Evolutionary conservation across 2,797 vertebrate species (phyloP).

Genomic region (Kryptolebias ocellatus): DNA sequence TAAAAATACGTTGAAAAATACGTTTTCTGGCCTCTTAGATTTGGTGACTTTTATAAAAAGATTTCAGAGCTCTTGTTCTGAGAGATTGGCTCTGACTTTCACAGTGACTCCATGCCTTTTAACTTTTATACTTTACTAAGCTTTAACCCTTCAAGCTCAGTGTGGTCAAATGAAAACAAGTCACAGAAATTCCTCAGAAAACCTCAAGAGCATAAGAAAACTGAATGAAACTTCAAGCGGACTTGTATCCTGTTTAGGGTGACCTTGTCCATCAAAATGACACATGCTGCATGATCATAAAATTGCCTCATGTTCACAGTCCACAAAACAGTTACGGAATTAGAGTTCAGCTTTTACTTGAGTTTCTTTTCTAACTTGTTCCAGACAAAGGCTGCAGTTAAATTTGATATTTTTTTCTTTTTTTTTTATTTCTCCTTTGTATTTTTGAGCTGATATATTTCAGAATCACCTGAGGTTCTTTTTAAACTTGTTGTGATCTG

Average conservation of each 20-base stretch:
- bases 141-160: constrained; percentile 34
- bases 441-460: constrained; percentile 35
- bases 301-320: constrained; percentile 23
- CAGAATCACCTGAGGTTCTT: background rate
- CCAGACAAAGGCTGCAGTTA: background rate
- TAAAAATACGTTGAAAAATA: background rate
- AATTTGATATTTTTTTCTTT: constrained; percentile 14
- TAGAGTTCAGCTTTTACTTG: constrained; percentile 12
- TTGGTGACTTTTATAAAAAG: constrained; percentile 10
- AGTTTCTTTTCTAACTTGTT: constrained; percentile 19
- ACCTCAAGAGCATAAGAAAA: constrained; percentile 26
- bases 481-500: background rate
- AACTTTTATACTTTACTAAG: constrained; percentile 59
- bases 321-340: constrained; percentile 15
- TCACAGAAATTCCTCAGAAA: constrained; percentile 50
- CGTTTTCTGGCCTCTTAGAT: constrained; percentile 10
- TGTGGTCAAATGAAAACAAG: constrained; percentile 51
- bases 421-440: constrained; percentile 12
- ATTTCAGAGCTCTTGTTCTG: constrained; percentile 16
- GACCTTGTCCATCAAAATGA: constrained; percentile 53
- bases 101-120: constrained; percentile 36
- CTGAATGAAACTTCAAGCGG: constrained; percentile 29
- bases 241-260: constrained; percentile 17
- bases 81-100: constrained; percentile 48
- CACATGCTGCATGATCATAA: constrained; percentile 23